Conservation (phyloP, 2,888 invertebrate species). For the Camponotus fellah region DNA sequence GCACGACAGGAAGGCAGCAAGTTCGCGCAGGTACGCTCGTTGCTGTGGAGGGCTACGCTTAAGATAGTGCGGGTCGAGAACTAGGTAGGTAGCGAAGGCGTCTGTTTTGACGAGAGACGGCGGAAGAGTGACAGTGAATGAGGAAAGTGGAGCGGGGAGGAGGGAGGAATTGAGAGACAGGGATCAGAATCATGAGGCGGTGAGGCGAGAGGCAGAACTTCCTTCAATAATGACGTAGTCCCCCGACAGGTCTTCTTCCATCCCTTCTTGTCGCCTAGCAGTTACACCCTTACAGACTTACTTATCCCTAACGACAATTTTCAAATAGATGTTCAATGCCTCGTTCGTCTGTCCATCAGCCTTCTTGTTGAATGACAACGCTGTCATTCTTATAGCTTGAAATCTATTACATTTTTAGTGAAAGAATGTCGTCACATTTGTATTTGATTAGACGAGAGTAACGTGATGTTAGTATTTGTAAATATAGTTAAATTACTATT, state of each 20-base stretch:
- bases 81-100: constrained; percentile 53
- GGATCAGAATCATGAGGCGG: constrained; percentile 74
- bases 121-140: constrained; percentile 52
- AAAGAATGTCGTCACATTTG: constrained; percentile 1
- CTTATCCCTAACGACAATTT: constrained; percentile 79
- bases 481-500: neutral
- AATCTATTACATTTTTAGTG: constrained; percentile 48
- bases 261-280: constrained; percentile 63
- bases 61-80: constrained; percentile 59
- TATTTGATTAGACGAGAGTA: neutral
- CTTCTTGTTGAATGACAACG: constrained; percentile 58
- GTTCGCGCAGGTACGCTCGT: constrained; percentile 65
- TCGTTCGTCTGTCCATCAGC: constrained; percentile 69
- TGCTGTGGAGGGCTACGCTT: constrained; percentile 45
- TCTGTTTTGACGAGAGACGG: constrained; percentile 68
- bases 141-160: constrained; percentile 28
- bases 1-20: constrained; percentile 72
- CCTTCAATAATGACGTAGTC: constrained; percentile 79
- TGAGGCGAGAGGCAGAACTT: constrained; percentile 71
- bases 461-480: neutral
- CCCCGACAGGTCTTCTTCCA: constrained; percentile 68
- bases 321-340: constrained; percentile 75
- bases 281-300: constrained; percentile 81
- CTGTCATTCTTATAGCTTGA: constrained; percentile 60
- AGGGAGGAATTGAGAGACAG: constrained; percentile 41